A percentile compares a stretch with the other conserved stretches of the same genome.
Evolutionary conservation across 1,140 invertebrate species (phyloP).

Genomic region (Drosophila nasuta): DNA sequence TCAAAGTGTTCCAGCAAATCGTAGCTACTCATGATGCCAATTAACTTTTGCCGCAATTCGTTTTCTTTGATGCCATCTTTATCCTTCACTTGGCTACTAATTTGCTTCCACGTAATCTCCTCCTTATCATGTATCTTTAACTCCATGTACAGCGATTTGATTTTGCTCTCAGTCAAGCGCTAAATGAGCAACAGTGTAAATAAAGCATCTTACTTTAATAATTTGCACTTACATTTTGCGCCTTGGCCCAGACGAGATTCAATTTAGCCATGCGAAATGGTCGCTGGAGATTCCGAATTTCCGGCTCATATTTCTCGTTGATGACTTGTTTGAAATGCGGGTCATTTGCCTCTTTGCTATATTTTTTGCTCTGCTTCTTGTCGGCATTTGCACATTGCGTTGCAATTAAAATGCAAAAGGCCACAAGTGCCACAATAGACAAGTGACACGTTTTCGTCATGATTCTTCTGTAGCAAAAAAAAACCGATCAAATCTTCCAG

Average conservation of each 20-base stretch:
- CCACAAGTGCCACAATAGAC: constrained; percentile 25
- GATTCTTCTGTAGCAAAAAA: constrained; percentile 9
- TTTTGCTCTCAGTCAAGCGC: constrained; percentile 92
- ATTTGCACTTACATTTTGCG: constrained; percentile 88
- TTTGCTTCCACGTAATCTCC: constrained; percentile 93
- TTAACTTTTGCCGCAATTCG: constrained; percentile 91
- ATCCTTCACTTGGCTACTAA: constrained; percentile 93
- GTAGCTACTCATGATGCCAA: constrained; percentile 93
- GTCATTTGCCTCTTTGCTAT: constrained; percentile 70
- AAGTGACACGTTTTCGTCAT: constrained; percentile 51
- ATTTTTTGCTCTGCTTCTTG: constrained; percentile 73
- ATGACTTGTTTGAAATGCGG: constrained; percentile 62
- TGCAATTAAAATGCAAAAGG: constrained; percentile 33
- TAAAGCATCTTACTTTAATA: neutral
- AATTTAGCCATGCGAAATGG: constrained; percentile 94
- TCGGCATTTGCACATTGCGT: constrained; percentile 57
- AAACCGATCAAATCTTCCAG: constrained; percentile 39
- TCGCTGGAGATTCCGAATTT: constrained; percentile 88
- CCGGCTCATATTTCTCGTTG: constrained; percentile 70
- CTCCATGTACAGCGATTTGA: constrained; percentile 94
- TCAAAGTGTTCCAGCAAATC: constrained; percentile 92
- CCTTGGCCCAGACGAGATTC: constrained; percentile 93
- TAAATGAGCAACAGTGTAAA: constrained; percentile 81
- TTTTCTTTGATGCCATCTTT: constrained; percentile 94
- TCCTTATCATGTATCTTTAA: constrained; percentile 96